Conservation (phyloP, 2,113 vertebrate species). For the Telmatochromis sp. region DNA sequence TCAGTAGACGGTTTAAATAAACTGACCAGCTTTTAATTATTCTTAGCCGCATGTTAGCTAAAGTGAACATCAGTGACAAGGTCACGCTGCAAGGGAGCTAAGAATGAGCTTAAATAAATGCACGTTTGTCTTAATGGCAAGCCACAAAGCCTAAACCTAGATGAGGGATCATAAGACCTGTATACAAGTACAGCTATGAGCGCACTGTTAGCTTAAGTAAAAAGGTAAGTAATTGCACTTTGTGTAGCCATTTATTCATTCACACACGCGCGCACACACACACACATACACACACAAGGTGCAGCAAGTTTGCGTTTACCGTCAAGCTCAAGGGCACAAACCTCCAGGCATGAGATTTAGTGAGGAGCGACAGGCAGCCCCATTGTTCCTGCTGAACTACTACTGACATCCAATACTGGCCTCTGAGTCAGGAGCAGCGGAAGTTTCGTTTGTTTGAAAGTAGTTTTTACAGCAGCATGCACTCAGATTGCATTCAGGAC, state of each 20-base stretch:
- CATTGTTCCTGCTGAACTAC: background rate
- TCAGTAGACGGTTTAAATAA: background rate
- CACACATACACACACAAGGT: accelerated
- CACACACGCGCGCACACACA: accelerated
- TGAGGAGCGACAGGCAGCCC: background rate
- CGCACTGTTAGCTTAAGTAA: background rate
- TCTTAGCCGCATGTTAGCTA: background rate
- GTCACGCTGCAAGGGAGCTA: background rate
- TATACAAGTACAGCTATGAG: background rate
- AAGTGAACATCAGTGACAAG: background rate
- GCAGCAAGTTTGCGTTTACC: background rate
- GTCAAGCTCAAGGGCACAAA: background rate
- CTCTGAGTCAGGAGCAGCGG: background rate
- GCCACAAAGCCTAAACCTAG: background rate
- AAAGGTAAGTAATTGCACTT: background rate
- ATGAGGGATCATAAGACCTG: no score
- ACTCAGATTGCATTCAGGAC: background rate
- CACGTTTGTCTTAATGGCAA: background rate
- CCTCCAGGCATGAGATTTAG: background rate
- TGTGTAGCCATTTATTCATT: background rate
- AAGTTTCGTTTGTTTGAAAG: background rate
- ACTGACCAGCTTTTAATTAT: background rate
- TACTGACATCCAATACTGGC: background rate
- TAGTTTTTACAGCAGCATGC: background rate
- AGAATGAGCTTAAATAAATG: background rate